Evolutionary conservation across 2,113 vertebrate species (phyloP).

Genomic region (Apodemus speciosus): DNA sequence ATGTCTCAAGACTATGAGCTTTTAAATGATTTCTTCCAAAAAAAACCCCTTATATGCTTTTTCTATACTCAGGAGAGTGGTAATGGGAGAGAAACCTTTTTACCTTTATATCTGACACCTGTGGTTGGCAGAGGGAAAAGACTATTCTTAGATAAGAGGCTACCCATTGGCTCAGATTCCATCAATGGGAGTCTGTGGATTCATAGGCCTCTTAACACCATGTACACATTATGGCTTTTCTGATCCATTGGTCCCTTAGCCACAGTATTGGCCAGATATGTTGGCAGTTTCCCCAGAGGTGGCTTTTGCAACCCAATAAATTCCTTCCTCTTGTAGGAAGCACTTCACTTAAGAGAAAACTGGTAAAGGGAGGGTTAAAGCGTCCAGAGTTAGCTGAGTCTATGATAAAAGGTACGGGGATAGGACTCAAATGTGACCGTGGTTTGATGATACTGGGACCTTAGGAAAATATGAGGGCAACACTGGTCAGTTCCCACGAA

Average conservation of each 20-base stretch:
- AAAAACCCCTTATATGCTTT: conserved; percentile 57
- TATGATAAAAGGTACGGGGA: background rate
- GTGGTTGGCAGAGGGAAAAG: background rate
- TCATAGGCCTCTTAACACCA: background rate
- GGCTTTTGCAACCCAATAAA: background rate
- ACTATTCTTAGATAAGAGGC: conserved; percentile 45
- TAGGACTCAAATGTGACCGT: background rate
- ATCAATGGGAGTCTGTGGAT: conserved; percentile 26
- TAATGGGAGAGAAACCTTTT: conserved; percentile 80
- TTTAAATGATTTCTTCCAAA: conserved; percentile 64
- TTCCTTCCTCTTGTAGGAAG: background rate
- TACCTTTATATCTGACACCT: conserved; percentile 72
- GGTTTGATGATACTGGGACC: background rate
- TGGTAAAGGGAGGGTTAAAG: background rate
- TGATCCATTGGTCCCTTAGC: background rate
- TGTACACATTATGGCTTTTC: background rate
- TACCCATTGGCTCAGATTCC: conserved; percentile 54
- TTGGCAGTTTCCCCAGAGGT: background rate
- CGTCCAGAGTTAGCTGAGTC: background rate
- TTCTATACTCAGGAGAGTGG: conserved; percentile 69
- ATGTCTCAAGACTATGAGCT: conserved; percentile 61
- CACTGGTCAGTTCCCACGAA: background rate
- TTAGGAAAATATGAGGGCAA: background rate
- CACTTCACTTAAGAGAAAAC: background rate
- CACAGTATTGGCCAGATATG: background rate